Conservation (phyloP, 1,140 invertebrate genomes). For the Aphelenchoides fujianensis region DNA sequence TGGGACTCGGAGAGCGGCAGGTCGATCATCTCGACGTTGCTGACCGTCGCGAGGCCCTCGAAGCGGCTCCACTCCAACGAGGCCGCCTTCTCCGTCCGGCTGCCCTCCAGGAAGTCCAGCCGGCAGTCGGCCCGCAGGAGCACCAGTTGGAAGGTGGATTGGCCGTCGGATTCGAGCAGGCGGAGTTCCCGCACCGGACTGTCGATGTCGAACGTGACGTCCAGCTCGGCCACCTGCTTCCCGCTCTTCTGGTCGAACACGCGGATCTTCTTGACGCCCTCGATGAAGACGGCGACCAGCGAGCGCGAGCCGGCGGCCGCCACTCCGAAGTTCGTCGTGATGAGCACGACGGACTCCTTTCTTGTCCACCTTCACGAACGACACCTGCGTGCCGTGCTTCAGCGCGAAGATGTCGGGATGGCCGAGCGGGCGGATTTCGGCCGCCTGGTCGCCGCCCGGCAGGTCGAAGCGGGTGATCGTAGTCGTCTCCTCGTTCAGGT, state of each 20-base stretch:
- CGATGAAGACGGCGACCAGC: conserved; percentile 10
- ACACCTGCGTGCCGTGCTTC: neutral
- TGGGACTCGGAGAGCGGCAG: conserved; percentile 58
- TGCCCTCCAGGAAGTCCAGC: conserved; percentile 34
- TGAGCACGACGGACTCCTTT: neutral
- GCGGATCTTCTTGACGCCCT: neutral
- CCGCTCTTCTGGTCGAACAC: neutral
- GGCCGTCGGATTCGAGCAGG: conserved; percentile 1
- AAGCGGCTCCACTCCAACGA: conserved; percentile 45
- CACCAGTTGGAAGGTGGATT: neutral
- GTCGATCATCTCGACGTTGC: conserved; percentile 61
- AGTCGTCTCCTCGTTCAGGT: neutral
- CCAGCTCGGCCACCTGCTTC: neutral
- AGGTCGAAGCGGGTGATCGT: neutral
- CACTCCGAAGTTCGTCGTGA: neutral
- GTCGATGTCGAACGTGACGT: neutral
- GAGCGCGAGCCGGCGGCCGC: neutral
- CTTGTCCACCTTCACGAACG: neutral
- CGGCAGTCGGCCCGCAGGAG: conserved; percentile 20
- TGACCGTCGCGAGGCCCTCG: conserved; percentile 53
- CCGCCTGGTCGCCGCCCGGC: neutral
- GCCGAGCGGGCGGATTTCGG: neutral
- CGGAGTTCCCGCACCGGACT: conserved; percentile 1
- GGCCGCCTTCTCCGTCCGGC: neutral
- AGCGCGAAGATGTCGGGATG: neutral